Percentiles rank a stretch among this genome's conserved stretches.
Conservation (phyloP, 2,888 invertebrate species). For the Sinohyriopsis cumingii region DNA sequence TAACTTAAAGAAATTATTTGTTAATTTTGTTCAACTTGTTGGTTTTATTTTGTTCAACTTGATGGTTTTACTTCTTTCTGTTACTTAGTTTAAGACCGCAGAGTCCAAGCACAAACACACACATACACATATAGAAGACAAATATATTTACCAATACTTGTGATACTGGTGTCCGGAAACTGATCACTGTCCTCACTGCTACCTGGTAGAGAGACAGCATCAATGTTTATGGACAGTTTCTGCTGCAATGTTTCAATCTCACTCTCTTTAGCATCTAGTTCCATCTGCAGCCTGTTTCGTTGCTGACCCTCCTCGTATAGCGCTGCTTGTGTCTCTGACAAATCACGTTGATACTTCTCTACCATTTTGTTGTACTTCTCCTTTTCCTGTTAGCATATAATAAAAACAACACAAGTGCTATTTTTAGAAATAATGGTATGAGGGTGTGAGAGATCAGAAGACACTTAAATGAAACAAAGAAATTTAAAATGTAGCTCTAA, state of each 20-base stretch:
- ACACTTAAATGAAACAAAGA: too few species aligned
- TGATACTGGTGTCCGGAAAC: constrained; percentile 35
- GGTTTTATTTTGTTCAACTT: too few species aligned
- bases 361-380: constrained; percentile 94
- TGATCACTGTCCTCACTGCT: constrained; percentile 72
- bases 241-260: constrained; percentile 92
- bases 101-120: too few species aligned
- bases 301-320: constrained; percentile 77
- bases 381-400: constrained; percentile 78
- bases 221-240: constrained; percentile 86
- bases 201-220: constrained; percentile 89
- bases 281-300: constrained; percentile 89
- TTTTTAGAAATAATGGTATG: too few species aligned
- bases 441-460: not conserved
- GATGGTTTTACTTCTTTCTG: too few species aligned
- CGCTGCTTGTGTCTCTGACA: constrained; percentile 89
- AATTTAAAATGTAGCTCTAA: too few species aligned
- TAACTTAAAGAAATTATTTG: too few species aligned
- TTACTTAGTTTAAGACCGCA: too few species aligned
- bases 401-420: not conserved
- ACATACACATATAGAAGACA: too few species aligned
- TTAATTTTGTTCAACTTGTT: too few species aligned
- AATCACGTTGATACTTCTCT: constrained; percentile 86
- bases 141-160: constrained; percentile 17
- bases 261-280: constrained; percentile 95